These are phyloP conservation scores for Cochlearius cochlearius DNA, from an alignment of 2,113 vertebrate genomes.

Conservation along the genomic window DNA sequence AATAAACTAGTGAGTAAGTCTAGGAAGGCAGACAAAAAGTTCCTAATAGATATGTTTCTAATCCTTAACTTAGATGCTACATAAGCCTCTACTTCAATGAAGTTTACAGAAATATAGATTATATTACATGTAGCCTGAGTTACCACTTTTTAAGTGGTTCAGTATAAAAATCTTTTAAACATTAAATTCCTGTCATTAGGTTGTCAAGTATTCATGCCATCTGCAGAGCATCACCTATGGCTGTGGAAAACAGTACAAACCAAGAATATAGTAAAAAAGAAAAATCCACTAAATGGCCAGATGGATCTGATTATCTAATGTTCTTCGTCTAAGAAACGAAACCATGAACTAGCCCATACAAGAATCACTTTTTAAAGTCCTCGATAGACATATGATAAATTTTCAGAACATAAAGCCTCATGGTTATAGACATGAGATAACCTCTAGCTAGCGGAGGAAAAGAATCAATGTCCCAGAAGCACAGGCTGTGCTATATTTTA, in stretches of 20 bases:
- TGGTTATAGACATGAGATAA: not conserved
- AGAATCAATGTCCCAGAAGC: not conserved
- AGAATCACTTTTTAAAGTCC: not conserved
- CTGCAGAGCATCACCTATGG: not conserved
- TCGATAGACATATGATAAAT: not conserved
- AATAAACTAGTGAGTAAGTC: not conserved
- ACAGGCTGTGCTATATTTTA: not conserved
- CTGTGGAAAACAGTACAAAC: not conserved
- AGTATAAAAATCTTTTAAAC: not conserved
- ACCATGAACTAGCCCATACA: not conserved
- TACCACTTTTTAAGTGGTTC: not conserved
- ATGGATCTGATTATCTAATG: not conserved
- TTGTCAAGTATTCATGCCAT: not conserved
- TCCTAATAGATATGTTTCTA: not conserved
- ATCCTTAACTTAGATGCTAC: not conserved
- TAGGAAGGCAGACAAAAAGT: not conserved
- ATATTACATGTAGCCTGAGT: not conserved
- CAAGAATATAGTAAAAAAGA: not conserved
- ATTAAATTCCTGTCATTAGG: not conserved
- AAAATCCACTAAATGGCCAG: not conserved
- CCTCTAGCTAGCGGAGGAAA: not conserved
- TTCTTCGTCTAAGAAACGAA: not conserved
- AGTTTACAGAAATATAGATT: not conserved
- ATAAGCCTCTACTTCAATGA: not conserved
- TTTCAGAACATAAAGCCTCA: not conserved